Base-by-base conservation (phyloP, 2,797 vertebrate species). In the Cryptoblepharus egeriae region DNA sequence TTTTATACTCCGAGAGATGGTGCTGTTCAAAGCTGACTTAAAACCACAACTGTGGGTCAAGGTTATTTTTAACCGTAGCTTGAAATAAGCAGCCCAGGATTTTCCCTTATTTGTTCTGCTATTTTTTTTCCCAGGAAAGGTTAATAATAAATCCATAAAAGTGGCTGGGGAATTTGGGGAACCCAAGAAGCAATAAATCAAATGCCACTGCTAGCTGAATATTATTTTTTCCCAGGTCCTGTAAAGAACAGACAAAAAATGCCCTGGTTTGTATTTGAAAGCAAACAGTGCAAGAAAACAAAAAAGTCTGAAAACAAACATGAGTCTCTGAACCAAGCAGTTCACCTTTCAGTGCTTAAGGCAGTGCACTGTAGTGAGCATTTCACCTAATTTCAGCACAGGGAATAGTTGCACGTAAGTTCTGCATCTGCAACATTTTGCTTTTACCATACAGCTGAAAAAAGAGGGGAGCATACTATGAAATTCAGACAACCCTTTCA, bases 131-230 rank as follows among this genome's bases (percentile, higher is more conserved):
- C 68, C 24, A 60, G 69, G 58, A 84, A 88, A 85, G 15, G 30
- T 79, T 86, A 85, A 83, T 82, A 85, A 90, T 32, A 89, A 81
- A 85, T 71, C 67, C 7, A 79, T 74, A 58, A 84, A 68, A 2
- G 13, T 42, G 22, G 52, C 64, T 45, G 30, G 24, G 35, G 74
- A 88, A 45, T 85, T 77, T 32, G 77, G 26, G 4, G 42, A 87
- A 87, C 30, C 74, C 64, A 85, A 85, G 37, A 9, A 89, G n/a
- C 58, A 88, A 82, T 82, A 88, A 85, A 80, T 67, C 85, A 83
- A 88, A 82, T 0, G 0, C 26, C 55, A 73, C 88, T 79, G 11
- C 35, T 80, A 63, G 80, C 30, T 4, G 45, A 79, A 42, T 52
- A 18, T 57, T 85, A 74, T 37, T 79, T 13, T 79, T 13, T 39